Percentiles rank a stretch among this genome's conserved stretches.
phyloP scores from a whole-genome alignment of 23 tunicate genomes.

The Styela clava region DNA sequence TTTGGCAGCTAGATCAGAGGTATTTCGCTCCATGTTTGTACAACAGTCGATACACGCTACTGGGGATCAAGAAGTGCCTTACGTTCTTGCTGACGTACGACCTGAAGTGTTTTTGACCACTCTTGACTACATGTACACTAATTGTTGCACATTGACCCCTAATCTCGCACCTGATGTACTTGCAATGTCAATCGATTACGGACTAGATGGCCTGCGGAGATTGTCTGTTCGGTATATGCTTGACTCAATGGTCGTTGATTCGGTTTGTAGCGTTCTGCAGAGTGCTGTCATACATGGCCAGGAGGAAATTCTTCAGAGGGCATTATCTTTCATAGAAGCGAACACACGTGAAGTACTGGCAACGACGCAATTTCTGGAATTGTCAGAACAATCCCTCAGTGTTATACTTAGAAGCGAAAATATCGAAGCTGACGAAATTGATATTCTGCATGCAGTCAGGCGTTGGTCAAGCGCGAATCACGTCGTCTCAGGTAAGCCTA shows the following conservation, averaged over 20 bases:
- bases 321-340: conserved; percentile 54
- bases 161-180: conserved; percentile 86
- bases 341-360: conserved; percentile 50
- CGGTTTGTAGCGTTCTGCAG: conserved; percentile 76
- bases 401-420: conserved; percentile 74
- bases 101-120: conserved; percentile 95
- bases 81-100: conserved; percentile 47
- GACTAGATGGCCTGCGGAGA: conserved; percentile 74
- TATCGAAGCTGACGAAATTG: conserved; percentile 82
- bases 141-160: conserved; percentile 89
- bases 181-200: conserved; percentile 74
- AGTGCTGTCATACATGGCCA: conserved; percentile 74
- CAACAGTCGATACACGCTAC: conserved; percentile 71
- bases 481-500: conserved; percentile 37
- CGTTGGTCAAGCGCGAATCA: conserved; percentile 59
- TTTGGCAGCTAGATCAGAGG: conserved; percentile 80
- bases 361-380: conserved; percentile 55
- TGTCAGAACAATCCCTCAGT: conserved; percentile 66
- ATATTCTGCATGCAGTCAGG: conserved; percentile 59
- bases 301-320: conserved; percentile 67
- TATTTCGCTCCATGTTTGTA: conserved; percentile 72
- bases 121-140: conserved; percentile 90
- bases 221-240: conserved; percentile 56
- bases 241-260: conserved; percentile 58
- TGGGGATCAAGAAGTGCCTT: conserved; percentile 58